Evolutionary conservation across 2,888 invertebrate genomes (phyloP).

Genomic region (Sphecodes monilicornis): DNA sequence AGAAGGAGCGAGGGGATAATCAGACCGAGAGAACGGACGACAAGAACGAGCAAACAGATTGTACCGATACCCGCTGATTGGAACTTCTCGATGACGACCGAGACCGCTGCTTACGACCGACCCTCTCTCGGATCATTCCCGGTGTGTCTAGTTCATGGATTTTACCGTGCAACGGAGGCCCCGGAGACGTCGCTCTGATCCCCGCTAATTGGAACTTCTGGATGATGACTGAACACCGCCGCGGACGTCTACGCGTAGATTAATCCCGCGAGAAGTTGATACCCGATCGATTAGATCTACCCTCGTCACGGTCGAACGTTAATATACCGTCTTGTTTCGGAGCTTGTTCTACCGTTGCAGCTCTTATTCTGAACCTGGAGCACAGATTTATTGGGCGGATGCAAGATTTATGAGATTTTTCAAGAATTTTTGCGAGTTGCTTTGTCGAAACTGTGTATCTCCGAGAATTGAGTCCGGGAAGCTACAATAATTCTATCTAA

Average conservation of each 20-base stretch:
- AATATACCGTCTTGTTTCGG: background rate
- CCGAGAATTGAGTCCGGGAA: too few relatives aligned
- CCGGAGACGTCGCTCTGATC: constrained; percentile 15
- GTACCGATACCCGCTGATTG: constrained; percentile 61
- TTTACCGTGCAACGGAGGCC: background rate
- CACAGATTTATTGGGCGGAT: background rate
- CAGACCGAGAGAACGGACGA: constrained; percentile 37
- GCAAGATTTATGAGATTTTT: background rate
- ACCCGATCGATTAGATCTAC: constrained; percentile 9
- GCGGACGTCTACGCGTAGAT: background rate
- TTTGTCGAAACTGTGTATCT: too few relatives aligned
- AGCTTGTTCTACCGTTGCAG: background rate
- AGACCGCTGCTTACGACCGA: background rate
- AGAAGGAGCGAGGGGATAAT: constrained; percentile 57
- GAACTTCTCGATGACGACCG: constrained; percentile 34
- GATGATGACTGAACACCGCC: constrained; percentile 12
- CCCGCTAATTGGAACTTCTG: constrained; percentile 29
- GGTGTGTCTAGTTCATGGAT: constrained; percentile 17
- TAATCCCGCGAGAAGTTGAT: constrained; percentile 7
- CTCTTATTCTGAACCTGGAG: too few relatives aligned
- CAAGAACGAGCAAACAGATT: constrained; percentile 71
- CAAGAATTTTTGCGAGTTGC: background rate
- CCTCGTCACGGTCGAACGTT: constrained; percentile 18
- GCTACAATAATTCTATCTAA: too few relatives aligned
- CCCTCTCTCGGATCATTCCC: constrained; percentile 10